phyloP scores from a whole-genome alignment of 1,140 invertebrate genomes.

The Venturia canescens region DNA sequence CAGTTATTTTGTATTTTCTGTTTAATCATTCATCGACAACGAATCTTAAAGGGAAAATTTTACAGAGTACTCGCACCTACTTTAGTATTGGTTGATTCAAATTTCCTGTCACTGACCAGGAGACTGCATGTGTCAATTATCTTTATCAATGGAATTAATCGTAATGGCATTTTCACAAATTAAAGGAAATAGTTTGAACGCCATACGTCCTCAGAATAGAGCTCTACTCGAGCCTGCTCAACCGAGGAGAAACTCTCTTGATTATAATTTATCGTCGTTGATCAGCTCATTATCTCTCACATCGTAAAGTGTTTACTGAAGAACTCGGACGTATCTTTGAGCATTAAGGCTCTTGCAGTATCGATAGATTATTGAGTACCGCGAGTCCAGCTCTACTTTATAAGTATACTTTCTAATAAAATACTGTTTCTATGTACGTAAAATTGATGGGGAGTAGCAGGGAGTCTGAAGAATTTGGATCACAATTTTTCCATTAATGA shows the following conservation, averaged over 20 bases:
- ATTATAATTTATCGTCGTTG: constrained; percentile 25
- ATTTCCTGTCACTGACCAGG: not conserved
- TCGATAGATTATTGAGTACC: not conserved
- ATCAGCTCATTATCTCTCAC: constrained; percentile 18
- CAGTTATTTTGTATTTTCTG: too few species aligned
- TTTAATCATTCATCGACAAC: not conserved
- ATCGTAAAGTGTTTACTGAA: not conserved
- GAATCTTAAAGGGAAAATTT: too few species aligned
- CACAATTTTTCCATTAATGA: too few species aligned
- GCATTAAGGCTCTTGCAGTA: not conserved
- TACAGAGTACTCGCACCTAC: not conserved
- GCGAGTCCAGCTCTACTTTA: too few species aligned
- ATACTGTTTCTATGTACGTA: not conserved
- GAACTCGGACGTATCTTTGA: not conserved
- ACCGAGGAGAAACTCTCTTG: not conserved
- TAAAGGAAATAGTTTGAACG: constrained; percentile 1
- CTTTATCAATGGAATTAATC: constrained; percentile 31
- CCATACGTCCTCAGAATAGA: not conserved
- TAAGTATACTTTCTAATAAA: not conserved
- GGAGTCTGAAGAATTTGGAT: too few species aligned
- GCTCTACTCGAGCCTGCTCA: not conserved
- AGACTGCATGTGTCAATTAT: constrained; percentile 1
- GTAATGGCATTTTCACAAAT: not conserved
- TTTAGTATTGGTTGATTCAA: constrained; percentile 2
- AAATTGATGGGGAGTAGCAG: too few species aligned